Percentiles rank a stretch among this genome's conserved stretches.
Evolutionary conservation across 2,797 vertebrate species (phyloP).

Genomic region (Sebastolobus alascanus): DNA sequence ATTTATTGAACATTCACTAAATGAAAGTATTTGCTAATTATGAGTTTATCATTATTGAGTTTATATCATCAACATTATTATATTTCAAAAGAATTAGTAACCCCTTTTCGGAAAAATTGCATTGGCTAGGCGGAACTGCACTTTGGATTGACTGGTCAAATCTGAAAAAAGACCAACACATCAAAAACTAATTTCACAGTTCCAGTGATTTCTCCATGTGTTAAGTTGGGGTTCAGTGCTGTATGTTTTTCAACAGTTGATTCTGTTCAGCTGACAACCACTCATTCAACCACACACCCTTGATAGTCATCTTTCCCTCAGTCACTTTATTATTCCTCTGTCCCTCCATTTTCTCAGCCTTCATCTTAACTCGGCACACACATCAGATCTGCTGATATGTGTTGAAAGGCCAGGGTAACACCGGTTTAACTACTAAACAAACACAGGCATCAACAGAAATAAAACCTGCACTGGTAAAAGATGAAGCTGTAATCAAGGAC

Average conservation of each 20-base stretch:
- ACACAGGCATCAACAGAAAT: slow-evolving; percentile 14
- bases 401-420: slow-evolving; percentile 13
- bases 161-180: not conserved
- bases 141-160: slow-evolving; percentile 9
- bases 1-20: not conserved
- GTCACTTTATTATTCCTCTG: slow-evolving; percentile 15
- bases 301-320: slow-evolving; percentile 11
- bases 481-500: slow-evolving; percentile 15
- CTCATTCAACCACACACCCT: slow-evolving; percentile 29
- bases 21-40: not conserved
- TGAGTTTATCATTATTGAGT: not conserved
- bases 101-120: not conserved
- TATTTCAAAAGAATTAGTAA: not conserved
- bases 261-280: slow-evolving; percentile 25
- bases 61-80: too few species aligned
- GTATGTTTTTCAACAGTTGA: slow-evolving; percentile 24
- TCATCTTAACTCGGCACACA: slow-evolving; percentile 11
- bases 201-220: slow-evolving; percentile 21
- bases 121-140: not conserved
- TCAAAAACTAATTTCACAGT: slow-evolving; percentile 37
- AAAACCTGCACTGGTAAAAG: slow-evolving; percentile 9
- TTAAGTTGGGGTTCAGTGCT: slow-evolving; percentile 18
- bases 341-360: slow-evolving; percentile 24
- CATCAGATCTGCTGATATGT: slow-evolving; percentile 13
- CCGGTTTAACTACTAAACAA: slow-evolving; percentile 16